Conservation (phyloP, 2,888 invertebrate genomes). For the Lomographa bimaculata region DNA sequence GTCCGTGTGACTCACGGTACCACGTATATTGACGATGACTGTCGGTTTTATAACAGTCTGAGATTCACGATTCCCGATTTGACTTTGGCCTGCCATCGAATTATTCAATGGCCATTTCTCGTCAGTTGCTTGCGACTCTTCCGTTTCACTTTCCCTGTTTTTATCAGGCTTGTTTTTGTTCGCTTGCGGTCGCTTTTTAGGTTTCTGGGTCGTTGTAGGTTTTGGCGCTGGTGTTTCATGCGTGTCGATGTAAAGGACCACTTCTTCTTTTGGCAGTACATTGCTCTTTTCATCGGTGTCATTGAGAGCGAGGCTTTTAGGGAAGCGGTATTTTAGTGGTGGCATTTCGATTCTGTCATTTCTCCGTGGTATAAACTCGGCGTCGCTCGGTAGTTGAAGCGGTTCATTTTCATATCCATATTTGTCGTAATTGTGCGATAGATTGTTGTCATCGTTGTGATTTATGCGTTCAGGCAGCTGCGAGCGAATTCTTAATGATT, state of each 20-base stretch:
- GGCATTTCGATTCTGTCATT: conserved; percentile 76
- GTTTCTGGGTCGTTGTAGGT: conserved; percentile 48
- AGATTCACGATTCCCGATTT: conserved; percentile 73
- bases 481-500: conserved; percentile 64
- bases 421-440: conserved; percentile 56
- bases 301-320: conserved; percentile 55
- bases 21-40: conserved; percentile 74
- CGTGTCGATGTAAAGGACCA: conserved; percentile 60
- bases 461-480: conserved; percentile 61
- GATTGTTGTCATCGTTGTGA: conserved; percentile 63
- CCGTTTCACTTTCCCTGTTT: conserved; percentile 42
- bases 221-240: conserved; percentile 41
- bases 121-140: conserved; percentile 33
- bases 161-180: conserved; percentile 43
- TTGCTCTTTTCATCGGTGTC: conserved; percentile 39
- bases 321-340: conserved; percentile 63
- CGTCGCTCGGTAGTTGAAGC: conserved; percentile 54
- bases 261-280: conserved; percentile 57
- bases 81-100: conserved; percentile 71
- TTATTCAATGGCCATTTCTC: conserved; percentile 55
- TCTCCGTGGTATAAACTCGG: conserved; percentile 65
- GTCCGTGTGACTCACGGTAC: conserved; percentile 64
- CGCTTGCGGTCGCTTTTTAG: conserved; percentile 47
- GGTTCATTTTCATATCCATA: conserved; percentile 61
- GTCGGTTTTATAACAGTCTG: conserved; percentile 77